These are phyloP conservation scores for Odocoileus virginianus DNA, from an alignment of 2,113 vertebrate species.

Conservation along the genomic window DNA sequence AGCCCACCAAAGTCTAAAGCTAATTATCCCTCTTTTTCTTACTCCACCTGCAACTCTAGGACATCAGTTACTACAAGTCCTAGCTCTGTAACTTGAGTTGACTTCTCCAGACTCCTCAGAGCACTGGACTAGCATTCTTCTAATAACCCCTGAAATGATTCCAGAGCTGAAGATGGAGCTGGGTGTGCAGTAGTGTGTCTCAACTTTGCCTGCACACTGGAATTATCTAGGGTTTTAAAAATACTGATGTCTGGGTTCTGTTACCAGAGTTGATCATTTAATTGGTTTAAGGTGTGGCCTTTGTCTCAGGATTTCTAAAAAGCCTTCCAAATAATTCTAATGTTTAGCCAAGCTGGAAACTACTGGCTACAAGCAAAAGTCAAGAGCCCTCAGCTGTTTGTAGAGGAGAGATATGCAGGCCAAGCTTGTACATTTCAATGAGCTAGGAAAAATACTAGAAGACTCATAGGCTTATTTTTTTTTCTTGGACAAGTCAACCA, in stretches of 20 bases:
- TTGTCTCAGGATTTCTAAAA: neutral
- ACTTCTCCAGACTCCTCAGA: neutral
- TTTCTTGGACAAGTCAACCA: slow-evolving; percentile 48
- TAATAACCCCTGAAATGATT: neutral
- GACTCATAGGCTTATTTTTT: neutral
- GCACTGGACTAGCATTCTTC: neutral
- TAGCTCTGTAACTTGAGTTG: neutral
- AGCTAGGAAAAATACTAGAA: slow-evolving; percentile 64
- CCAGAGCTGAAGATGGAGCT: neutral
- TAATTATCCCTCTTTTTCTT: neutral
- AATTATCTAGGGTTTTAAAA: neutral
- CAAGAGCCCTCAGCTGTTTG: neutral
- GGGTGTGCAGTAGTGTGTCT: neutral
- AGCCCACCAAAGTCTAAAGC: neutral
- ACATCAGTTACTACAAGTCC: neutral
- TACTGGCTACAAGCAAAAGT: neutral
- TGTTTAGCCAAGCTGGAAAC: neutral
- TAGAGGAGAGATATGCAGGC: neutral
- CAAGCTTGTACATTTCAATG: neutral
- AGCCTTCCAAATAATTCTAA: neutral
- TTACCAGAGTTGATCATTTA: neutral
- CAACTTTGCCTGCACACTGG: neutral
- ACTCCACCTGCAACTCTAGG: neutral
- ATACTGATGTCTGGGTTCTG: neutral
- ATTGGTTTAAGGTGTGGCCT: neutral